These are phyloP conservation scores for Sabellastarte sp. DNA, from an alignment of 2,888 invertebrate species.

Conservation along the genomic window DNA sequence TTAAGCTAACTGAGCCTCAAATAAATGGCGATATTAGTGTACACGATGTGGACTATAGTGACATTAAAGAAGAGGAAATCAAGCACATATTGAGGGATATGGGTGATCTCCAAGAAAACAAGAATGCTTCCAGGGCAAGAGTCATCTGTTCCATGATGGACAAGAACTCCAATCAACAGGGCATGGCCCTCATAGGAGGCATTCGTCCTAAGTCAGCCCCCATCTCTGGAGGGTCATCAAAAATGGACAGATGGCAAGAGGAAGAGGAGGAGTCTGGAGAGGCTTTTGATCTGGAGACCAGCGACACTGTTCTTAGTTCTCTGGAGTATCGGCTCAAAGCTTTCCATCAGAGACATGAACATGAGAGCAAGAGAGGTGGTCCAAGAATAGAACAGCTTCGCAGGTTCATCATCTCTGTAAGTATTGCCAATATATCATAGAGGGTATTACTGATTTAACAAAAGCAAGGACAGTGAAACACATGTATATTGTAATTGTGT, in stretches of 20 bases:
- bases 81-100: slow-evolving; percentile 11
- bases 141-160: slow-evolving; percentile 23
- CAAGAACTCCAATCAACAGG: slow-evolving; percentile 1
- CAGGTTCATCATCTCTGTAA: slow-evolving; percentile 12
- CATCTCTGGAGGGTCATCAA: slow-evolving; percentile 18
- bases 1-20: slow-evolving; percentile 7
- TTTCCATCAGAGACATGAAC: slow-evolving; percentile 10
- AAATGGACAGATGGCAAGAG: slow-evolving; percentile 24
- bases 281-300: slow-evolving; percentile 51
- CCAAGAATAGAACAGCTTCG: not conserved
- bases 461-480: no score
- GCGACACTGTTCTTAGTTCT: slow-evolving; percentile 38
- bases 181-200: not conserved
- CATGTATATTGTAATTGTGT: no score
- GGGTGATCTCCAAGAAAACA: slow-evolving; percentile 7
- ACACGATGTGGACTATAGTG: not conserved
- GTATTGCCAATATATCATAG: no score
- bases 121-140: slow-evolving; percentile 8
- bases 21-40: not conserved
- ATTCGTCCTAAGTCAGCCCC: slow-evolving; percentile 19
- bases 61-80: not conserved
- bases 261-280: slow-evolving; percentile 26
- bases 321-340: slow-evolving; percentile 33
- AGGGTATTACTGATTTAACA: no score
- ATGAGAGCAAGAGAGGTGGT: not conserved